Conservation (phyloP, 1,140 invertebrate genomes). For the Gonioctena quinquepunctata region DNA sequence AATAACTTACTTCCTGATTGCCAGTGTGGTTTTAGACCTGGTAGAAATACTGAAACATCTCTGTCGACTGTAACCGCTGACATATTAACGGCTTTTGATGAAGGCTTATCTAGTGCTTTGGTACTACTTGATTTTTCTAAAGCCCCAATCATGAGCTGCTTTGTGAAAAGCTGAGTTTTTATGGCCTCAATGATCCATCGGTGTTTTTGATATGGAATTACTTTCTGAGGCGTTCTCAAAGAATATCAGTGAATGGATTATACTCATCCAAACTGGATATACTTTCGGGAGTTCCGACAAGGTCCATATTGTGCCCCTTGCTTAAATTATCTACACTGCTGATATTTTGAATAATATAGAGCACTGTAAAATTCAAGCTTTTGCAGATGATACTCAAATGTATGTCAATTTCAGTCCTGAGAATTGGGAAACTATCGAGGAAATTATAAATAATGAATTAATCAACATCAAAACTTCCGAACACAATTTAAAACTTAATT, state of each 20-base stretch:
- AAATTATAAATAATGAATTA: no score
- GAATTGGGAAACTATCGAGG: no score
- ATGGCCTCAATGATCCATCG: not conserved
- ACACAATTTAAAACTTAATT: no score
- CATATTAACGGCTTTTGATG: conserved; percentile 15
- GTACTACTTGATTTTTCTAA: conserved; percentile 31
- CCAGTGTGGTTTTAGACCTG: conserved; percentile 22
- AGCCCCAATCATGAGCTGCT: conserved; percentile 47
- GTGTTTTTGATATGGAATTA: conserved; percentile 4
- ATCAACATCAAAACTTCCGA: not conserved
- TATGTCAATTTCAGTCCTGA: no score
- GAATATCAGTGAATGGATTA: not conserved
- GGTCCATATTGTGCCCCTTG: conserved; percentile 8
- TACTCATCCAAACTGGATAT: not conserved
- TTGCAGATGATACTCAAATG: no score
- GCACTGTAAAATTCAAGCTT: no score
- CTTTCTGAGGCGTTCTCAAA: conserved; percentile 1
- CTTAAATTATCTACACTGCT: no score
- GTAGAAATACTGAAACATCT: conserved; percentile 10
- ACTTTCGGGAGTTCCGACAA: not conserved
- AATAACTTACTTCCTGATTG: conserved; percentile 18
- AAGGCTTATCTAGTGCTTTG: conserved; percentile 11
- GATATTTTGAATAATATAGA: no score
- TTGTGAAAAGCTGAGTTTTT: conserved; percentile 5
- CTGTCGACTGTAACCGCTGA: conserved; percentile 26